A percentile compares a stretch with the other conserved stretches of the same genome.
Conservation (phyloP, 2,113 vertebrate genomes). For the Tursiops truncatus region DNA sequence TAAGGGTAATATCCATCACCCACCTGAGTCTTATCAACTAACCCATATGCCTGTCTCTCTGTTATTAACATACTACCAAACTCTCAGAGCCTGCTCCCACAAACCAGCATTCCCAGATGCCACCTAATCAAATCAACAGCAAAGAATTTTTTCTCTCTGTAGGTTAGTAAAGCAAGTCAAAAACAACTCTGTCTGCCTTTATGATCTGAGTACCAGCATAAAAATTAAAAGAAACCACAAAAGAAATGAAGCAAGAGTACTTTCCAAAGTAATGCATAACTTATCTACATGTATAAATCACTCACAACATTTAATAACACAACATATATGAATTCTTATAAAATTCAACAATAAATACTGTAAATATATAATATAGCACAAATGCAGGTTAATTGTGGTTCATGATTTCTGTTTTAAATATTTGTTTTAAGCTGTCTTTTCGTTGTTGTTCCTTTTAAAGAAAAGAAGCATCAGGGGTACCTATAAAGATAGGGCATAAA, state of each 20-base stretch:
- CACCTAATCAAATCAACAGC: neutral
- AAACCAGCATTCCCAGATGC: neutral
- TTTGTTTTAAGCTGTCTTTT: neutral
- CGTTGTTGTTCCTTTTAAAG: neutral
- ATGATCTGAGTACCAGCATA: neutral
- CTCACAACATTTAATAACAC: neutral
- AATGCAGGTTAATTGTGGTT: neutral
- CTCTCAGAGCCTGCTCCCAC: neutral
- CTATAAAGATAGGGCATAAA: neutral
- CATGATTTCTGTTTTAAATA: neutral
- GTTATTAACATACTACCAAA: neutral
- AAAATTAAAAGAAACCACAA: neutral
- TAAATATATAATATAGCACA: neutral
- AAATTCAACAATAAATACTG: neutral
- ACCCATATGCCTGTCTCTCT: neutral
- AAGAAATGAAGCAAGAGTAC: neutral
- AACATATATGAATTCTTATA: neutral
- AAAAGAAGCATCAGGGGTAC: neutral
- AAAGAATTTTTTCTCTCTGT: neutral
- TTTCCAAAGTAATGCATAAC: neutral
- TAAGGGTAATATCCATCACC: neutral
- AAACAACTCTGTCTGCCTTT: neutral
- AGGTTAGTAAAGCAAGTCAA: neutral
- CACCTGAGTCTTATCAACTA: neutral
- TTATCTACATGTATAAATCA: neutral